phyloP scores from a whole-genome alignment of 2,888 invertebrate species.

The Biston betularia region DNA sequence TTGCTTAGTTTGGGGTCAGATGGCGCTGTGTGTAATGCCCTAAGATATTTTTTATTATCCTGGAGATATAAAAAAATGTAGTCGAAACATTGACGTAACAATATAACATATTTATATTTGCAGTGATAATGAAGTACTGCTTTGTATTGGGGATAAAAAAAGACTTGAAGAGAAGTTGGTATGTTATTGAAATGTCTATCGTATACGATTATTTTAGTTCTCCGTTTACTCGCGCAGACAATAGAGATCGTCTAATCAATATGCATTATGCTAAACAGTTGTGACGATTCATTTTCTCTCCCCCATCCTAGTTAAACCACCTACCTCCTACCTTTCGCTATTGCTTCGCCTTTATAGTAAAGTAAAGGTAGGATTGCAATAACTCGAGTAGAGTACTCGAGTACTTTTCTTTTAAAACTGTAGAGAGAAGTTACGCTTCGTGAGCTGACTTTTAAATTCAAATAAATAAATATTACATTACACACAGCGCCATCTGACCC shows the following conservation, averaged over 20 bases:
- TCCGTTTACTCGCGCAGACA: conserved; percentile 11
- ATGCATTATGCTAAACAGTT: conserved; percentile 58
- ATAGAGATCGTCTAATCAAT: conserved; percentile 48
- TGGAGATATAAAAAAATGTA: too few relatives aligned
- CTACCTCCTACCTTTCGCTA: background rate
- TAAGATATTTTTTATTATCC: too few relatives aligned
- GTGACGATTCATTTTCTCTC: conserved; percentile 51
- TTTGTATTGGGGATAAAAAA: too few relatives aligned
- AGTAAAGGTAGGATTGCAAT: background rate
- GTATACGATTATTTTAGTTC: background rate
- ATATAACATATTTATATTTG: background rate
- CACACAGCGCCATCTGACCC: too few relatives aligned
- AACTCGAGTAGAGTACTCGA: too few relatives aligned
- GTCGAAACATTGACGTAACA: background rate
- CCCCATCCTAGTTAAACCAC: conserved; percentile 50
- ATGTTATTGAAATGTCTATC: conserved; percentile 1
- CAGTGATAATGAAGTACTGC: too few relatives aligned
- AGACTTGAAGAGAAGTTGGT: too few relatives aligned
- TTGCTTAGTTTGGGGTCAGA: too few relatives aligned
- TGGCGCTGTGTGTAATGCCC: too few relatives aligned
- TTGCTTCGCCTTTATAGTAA: background rate
- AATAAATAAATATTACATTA: too few relatives aligned
- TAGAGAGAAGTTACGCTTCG: too few relatives aligned
- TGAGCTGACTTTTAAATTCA: background rate
- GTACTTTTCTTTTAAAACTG: too few relatives aligned